A percentile compares a stretch with the other conserved stretches of the same genome.
Conservation (phyloP, 2,113 vertebrate genomes). For the Antechinus stuartii region DNA sequence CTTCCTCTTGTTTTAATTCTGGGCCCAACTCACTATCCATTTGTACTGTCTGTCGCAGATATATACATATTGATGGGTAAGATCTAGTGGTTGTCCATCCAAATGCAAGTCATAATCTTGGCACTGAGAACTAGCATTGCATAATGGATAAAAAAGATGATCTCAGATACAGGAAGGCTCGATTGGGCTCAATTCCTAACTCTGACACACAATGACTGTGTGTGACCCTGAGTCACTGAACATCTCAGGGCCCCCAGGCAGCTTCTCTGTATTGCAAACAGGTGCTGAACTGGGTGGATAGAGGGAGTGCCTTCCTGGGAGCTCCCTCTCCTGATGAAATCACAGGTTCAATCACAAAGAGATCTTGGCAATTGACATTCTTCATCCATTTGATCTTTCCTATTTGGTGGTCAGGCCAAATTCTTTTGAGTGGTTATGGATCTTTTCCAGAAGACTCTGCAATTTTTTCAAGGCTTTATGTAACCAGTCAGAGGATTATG, state of each 20-base stretch:
- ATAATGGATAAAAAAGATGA: constrained; percentile 1
- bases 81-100: not conserved
- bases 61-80: not conserved
- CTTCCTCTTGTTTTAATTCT: constrained; percentile 3
- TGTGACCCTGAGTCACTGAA: not conserved
- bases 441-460: not conserved
- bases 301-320: not conserved
- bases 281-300: not conserved
- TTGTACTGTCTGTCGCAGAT: not conserved
- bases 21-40: not conserved
- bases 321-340: not conserved
- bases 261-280: not conserved
- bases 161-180: not conserved
- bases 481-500: not conserved
- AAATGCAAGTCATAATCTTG: not conserved
- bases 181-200: not conserved
- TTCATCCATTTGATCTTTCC: not conserved
- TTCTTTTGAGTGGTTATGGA: not conserved
- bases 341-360: not conserved
- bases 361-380: not conserved
- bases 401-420: not conserved
- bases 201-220: not conserved
- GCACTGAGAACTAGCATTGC: not conserved
- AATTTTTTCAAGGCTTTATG: not conserved
- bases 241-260: not conserved